A percentile compares a stretch with the other conserved stretches of the same genome.
Evolutionary conservation across 2,797 vertebrate genomes (phyloP).

Genomic region (Tolypeutes matacus): DNA sequence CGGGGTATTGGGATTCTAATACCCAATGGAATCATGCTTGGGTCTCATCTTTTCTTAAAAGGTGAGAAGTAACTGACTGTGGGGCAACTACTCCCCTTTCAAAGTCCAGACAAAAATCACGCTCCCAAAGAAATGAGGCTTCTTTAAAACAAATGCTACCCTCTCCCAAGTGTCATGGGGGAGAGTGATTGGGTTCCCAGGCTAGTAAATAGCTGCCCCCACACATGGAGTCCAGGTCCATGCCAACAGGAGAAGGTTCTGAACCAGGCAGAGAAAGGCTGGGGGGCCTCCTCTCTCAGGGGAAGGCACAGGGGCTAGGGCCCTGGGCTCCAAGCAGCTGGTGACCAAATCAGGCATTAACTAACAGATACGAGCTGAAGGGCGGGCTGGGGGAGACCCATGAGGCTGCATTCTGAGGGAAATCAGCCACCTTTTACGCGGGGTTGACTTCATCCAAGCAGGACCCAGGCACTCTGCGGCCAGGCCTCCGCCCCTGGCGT

Average conservation of each 20-base stretch:
- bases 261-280: not conserved
- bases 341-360: not conserved
- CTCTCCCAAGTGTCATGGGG: not conserved
- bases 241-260: not conserved
- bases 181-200: conserved; percentile 66
- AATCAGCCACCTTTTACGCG: not conserved
- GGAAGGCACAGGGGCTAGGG: not conserved
- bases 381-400: not conserved
- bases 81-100: not conserved
- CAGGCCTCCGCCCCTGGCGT: rapidly evolving
- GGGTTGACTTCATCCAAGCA: rapidly evolving
- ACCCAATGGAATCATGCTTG: not conserved
- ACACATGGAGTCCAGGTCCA: not conserved
- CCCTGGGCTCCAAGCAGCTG: not conserved
- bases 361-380: not conserved
- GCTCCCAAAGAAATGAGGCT: not conserved
- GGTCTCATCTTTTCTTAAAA: conserved; percentile 40
- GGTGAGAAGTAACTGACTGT: not conserved
- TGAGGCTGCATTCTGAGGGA: not conserved
- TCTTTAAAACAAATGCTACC: not conserved
- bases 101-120: not conserved
- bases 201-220: conserved; percentile 39
- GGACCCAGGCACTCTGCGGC: rapidly evolving
- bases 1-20: not conserved
- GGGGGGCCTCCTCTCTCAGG: not conserved